Evolutionary conservation across 2,888 invertebrate species (phyloP).

Genomic region (Proisotoma minuta): DNA sequence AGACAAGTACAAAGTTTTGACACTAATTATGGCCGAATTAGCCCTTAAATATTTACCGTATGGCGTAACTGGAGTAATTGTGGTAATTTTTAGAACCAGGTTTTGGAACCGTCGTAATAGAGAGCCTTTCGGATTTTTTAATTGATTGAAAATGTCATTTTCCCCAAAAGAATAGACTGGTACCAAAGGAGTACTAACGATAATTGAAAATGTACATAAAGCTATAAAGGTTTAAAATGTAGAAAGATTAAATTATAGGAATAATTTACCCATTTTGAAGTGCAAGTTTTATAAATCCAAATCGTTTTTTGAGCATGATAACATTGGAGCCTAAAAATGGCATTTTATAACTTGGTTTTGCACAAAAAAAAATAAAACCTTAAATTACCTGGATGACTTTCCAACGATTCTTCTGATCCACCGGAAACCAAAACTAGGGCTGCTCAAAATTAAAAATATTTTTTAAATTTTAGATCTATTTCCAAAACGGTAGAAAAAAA

Average conservation of each 20-base stretch:
- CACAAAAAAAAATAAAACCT: too few species aligned
- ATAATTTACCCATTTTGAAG: constrained; percentile 67
- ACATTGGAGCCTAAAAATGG: constrained; percentile 71
- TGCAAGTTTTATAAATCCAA: constrained; percentile 71
- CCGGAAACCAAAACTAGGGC: constrained; percentile 74
- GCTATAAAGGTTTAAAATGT: too few species aligned
- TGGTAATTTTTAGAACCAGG: too few species aligned
- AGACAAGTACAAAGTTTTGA: background rate
- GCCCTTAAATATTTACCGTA: background rate
- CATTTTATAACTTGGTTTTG: constrained; percentile 52
- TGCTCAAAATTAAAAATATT: too few species aligned
- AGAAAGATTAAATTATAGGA: too few species aligned
- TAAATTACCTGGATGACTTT: constrained; percentile 72
- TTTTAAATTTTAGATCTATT: too few species aligned
- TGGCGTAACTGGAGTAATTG: too few species aligned
- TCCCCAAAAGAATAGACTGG: constrained; percentile 89
- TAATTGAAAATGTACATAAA: too few species aligned
- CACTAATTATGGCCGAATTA: too few species aligned
- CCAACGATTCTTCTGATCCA: constrained; percentile 52
- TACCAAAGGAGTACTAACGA: constrained; percentile 70
- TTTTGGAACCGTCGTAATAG: constrained; percentile 65
- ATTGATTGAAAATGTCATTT: constrained; percentile 74
- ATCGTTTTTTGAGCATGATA: constrained; percentile 67
- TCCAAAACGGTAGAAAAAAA: too few species aligned
- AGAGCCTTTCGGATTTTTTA: constrained; percentile 67